phyloP scores from a whole-genome alignment of 2,888 invertebrate genomes.

The Euclidia mi region DNA sequence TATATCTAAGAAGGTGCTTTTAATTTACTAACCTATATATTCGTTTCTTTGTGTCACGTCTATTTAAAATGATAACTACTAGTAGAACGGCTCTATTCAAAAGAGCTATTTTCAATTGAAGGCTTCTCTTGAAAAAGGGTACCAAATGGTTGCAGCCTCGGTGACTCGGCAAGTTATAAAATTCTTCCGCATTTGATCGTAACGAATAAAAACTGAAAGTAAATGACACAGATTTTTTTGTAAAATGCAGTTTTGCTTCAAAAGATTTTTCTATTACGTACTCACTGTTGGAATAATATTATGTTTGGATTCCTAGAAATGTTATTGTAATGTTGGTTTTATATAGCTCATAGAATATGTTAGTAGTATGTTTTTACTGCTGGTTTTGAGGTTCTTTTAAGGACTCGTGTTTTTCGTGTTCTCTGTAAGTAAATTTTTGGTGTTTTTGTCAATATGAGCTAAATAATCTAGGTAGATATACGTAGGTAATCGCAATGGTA shows the following conservation, averaged over 20 bases:
- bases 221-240: slow-evolving; percentile 13
- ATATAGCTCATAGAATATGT: no score
- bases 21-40: slow-evolving; percentile 30
- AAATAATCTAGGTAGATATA: no score
- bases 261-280: no score
- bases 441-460: no score
- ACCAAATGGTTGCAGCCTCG: slow-evolving; percentile 29
- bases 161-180: slow-evolving; percentile 32
- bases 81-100: slow-evolving; percentile 53
- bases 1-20: slow-evolving; percentile 41
- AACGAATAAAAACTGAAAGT: slow-evolving; percentile 16
- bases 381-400: no score
- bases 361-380: no score
- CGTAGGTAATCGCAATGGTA: no score
- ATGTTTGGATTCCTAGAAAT: no score
- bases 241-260: background rate
- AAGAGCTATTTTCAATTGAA: slow-evolving; percentile 50
- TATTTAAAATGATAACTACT: slow-evolving; percentile 60
- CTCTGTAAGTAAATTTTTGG: no score
- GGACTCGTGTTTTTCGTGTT: no score
- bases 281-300: no score
- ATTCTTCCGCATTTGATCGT: slow-evolving; percentile 8
- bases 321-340: no score
- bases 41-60: slow-evolving; percentile 57
- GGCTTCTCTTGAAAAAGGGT: slow-evolving; percentile 32